A percentile compares a stretch with the other conserved stretches of the same genome.
Conservation (phyloP, 1,140 invertebrate species). For the Orchesella cincta region DNA sequence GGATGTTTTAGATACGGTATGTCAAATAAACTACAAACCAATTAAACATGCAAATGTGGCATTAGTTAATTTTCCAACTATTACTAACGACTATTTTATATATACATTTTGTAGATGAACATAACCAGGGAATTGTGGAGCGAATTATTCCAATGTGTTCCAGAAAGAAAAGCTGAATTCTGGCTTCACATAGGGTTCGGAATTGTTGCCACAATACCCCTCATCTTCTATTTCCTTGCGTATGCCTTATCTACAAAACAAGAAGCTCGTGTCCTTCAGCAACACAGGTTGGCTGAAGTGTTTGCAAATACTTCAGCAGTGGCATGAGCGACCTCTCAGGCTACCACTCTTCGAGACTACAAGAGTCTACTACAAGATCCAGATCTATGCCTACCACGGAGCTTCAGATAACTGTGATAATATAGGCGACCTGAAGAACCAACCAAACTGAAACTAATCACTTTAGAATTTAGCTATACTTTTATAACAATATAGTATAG, state of each 20-base stretch:
- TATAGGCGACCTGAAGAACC: too few species aligned
- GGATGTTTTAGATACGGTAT: conserved; percentile 49
- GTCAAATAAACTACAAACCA: conserved; percentile 14
- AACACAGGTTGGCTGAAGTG: conserved; percentile 31
- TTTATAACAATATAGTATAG: too few species aligned
- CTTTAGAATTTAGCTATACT: too few species aligned
- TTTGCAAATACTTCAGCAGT: conserved; percentile 35
- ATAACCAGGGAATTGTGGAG: conserved; percentile 47
- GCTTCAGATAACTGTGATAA: too few species aligned
- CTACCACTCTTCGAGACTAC: background rate
- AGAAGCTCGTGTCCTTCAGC: conserved; percentile 46
- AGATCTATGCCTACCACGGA: background rate
- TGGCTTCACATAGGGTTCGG: conserved; percentile 37
- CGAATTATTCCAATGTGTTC: conserved; percentile 40
- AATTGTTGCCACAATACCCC: conserved; percentile 36
- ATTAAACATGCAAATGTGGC: background rate
- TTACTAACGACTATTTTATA: background rate
- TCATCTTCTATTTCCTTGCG: conserved; percentile 42
- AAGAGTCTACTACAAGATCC: background rate
- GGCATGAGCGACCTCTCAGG: conserved; percentile 13
- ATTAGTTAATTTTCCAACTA: background rate
- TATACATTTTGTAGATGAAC: conserved; percentile 45
- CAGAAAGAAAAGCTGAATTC: conserved; percentile 18
- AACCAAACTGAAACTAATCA: too few species aligned
- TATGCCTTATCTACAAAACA: conserved; percentile 40